These are phyloP conservation scores for Petrolisthes manimaculis DNA, from an alignment of 2,888 invertebrate genomes.

Conservation along the genomic window DNA sequence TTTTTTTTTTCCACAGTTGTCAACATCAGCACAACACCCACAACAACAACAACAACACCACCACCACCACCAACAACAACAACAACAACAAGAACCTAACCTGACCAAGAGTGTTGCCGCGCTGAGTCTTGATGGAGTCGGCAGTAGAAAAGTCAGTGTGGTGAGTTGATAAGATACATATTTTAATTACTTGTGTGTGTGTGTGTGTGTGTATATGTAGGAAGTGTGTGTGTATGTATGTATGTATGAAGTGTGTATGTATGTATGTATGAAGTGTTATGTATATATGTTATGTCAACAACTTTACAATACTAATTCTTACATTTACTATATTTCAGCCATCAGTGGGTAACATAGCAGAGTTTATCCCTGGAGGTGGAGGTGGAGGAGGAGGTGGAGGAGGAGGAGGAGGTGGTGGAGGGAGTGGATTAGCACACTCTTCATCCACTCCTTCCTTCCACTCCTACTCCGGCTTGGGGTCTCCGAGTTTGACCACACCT, in stretches of 20 bases:
- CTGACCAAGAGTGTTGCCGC: constrained; percentile 62
- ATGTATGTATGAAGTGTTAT: not conserved
- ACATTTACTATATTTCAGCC: constrained; percentile 44
- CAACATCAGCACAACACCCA: constrained; percentile 37
- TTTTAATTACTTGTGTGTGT: not conserved
- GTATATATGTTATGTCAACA: not conserved
- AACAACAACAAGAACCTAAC: constrained; percentile 34
- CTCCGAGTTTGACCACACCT: constrained; percentile 45
- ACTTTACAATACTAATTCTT: not conserved
- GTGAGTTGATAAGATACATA: constrained; percentile 25
- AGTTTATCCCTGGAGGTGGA: constrained; percentile 54
- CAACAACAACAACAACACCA: constrained; percentile 44
- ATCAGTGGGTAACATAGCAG: constrained; percentile 50
- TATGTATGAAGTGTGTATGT: too few relatives aligned
- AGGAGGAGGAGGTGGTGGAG: constrained; percentile 28
- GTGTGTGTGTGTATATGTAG: too few relatives aligned
- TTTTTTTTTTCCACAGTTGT: not conserved
- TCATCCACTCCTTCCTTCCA: constrained; percentile 66
- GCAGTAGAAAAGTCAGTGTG: constrained; percentile 54
- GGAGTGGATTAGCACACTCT: constrained; percentile 60
- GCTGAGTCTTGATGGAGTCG: constrained; percentile 60
- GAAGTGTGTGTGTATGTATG: too few relatives aligned
- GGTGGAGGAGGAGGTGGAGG: constrained; percentile 28
- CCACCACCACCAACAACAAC: constrained; percentile 1
- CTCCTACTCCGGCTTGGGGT: constrained; percentile 55